Conservation (phyloP, 2,888 invertebrate species). For the Athalia rosae region DNA sequence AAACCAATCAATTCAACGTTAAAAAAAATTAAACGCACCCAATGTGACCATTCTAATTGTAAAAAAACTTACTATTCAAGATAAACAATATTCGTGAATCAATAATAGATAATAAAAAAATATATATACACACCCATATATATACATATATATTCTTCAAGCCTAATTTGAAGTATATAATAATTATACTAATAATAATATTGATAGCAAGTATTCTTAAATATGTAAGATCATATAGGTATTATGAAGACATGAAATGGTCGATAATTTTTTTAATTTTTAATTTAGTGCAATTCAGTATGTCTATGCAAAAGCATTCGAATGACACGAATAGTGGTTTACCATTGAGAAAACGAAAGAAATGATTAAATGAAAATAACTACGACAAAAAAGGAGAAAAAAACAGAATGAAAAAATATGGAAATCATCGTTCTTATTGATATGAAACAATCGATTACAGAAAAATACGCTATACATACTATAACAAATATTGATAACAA, state of each 20-base stretch:
- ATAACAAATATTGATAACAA: not conserved
- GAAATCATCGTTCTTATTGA: not conserved
- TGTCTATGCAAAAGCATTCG: too few species aligned
- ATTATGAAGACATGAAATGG: not conserved
- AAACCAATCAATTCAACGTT: constrained; percentile 1
- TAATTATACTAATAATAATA: not conserved
- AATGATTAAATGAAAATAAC: constrained; percentile 24
- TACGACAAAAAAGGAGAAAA: constrained; percentile 40
- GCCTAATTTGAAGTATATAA: constrained; percentile 29
- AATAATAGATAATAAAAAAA: not conserved
- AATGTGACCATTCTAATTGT: constrained; percentile 47
- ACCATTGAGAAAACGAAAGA: constrained; percentile 24
- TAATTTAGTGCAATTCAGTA: too few species aligned
- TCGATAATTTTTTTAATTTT: not conserved
- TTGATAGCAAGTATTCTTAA: constrained; percentile 21
- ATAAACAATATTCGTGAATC: not conserved
- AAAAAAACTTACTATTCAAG: constrained; percentile 16
- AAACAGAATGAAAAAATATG: constrained; percentile 8
- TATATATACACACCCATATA: constrained; percentile 22
- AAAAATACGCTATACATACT: not conserved
- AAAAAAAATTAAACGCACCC: constrained; percentile 42
- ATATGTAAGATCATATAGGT: constrained; percentile 27
- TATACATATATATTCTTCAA: constrained; percentile 33
- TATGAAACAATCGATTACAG: not conserved
- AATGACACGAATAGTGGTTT: too few species aligned